phyloP scores from a whole-genome alignment of 2,888 invertebrate genomes.

The Crocallis elinguaria region DNA sequence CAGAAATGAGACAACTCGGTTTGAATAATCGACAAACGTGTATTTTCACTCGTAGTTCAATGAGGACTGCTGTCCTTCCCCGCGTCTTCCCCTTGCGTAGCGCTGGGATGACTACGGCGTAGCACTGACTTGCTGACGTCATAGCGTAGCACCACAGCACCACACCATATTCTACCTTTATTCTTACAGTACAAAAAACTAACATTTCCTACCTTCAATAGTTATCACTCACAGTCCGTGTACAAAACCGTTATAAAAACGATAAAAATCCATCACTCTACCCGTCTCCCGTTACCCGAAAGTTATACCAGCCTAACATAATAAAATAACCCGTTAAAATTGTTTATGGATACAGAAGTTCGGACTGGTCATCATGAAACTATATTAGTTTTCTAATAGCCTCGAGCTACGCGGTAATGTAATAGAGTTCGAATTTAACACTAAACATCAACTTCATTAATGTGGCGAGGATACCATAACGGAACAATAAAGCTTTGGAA shows the following conservation, averaged over 20 bases:
- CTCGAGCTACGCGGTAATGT: slow-evolving; percentile 40
- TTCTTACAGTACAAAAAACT: background rate
- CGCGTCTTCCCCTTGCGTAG: too few species aligned
- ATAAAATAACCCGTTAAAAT: slow-evolving; percentile 26
- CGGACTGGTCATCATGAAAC: slow-evolving; percentile 40
- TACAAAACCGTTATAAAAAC: slow-evolving; percentile 3
- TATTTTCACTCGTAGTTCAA: too few species aligned
- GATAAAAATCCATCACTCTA: slow-evolving; percentile 21
- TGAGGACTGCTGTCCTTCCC: too few species aligned
- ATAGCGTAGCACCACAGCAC: too few species aligned
- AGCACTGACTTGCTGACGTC: too few species aligned
- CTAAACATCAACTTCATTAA: slow-evolving; percentile 50
- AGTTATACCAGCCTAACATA: slow-evolving; percentile 20
- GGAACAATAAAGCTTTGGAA: slow-evolving; percentile 7
- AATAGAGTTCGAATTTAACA: slow-evolving; percentile 54
- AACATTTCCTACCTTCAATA: background rate
- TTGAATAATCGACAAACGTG: too few species aligned
- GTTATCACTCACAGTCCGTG: background rate
- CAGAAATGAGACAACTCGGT: too few species aligned
- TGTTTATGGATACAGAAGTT: slow-evolving; percentile 25
- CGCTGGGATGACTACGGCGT: too few species aligned
- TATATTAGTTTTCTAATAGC: slow-evolving; percentile 49
- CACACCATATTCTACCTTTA: too few species aligned
- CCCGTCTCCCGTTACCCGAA: slow-evolving; percentile 20
- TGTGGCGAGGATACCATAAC: slow-evolving; percentile 39